Conservation (phyloP, 1,140 invertebrate species). For the Zophobas atratus region DNA sequence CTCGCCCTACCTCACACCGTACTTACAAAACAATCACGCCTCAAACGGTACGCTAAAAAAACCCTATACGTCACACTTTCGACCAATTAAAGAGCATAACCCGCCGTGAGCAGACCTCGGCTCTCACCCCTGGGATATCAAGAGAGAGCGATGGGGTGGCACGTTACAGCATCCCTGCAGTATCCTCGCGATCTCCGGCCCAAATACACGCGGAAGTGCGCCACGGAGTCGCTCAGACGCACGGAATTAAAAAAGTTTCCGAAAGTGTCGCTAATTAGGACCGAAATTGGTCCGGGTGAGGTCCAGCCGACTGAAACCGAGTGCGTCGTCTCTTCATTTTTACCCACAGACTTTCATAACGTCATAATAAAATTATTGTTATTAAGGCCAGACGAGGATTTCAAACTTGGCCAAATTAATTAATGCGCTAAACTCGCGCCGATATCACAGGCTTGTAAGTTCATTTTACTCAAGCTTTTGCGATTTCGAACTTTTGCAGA, state of each 20-base stretch:
- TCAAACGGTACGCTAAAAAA: not conserved
- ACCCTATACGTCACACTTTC: slow-evolving; percentile 3
- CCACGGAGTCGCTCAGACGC: slow-evolving; percentile 1
- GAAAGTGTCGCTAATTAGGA: slow-evolving; percentile 23
- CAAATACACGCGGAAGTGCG: slow-evolving; percentile 45
- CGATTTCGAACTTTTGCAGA: not conserved
- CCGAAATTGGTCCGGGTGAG: slow-evolving; percentile 14
- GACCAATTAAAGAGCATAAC: slow-evolving; percentile 36
- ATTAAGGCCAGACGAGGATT: slow-evolving; percentile 7
- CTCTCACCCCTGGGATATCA: slow-evolving; percentile 51
- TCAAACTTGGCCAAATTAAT: slow-evolving; percentile 14
- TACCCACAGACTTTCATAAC: slow-evolving; percentile 5
- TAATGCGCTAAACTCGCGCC: slow-evolving; percentile 10
- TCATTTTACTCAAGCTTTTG: not conserved
- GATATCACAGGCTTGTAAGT: slow-evolving; percentile 7
- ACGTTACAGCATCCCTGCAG: slow-evolving; percentile 59
- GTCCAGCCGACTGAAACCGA: slow-evolving; percentile 25
- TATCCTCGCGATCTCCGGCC: slow-evolving; percentile 53
- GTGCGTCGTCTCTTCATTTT: slow-evolving; percentile 32
- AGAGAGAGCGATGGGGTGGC: slow-evolving; percentile 48
- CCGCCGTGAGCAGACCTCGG: slow-evolving; percentile 52
- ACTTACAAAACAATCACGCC: not conserved
- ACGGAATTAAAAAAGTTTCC: slow-evolving; percentile 32
- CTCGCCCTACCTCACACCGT: not conserved
- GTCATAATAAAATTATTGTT: slow-evolving; percentile 23